Evolutionary conservation across 2,113 vertebrate species (phyloP).

Genomic region (Ivindomyrus marchei): DNA sequence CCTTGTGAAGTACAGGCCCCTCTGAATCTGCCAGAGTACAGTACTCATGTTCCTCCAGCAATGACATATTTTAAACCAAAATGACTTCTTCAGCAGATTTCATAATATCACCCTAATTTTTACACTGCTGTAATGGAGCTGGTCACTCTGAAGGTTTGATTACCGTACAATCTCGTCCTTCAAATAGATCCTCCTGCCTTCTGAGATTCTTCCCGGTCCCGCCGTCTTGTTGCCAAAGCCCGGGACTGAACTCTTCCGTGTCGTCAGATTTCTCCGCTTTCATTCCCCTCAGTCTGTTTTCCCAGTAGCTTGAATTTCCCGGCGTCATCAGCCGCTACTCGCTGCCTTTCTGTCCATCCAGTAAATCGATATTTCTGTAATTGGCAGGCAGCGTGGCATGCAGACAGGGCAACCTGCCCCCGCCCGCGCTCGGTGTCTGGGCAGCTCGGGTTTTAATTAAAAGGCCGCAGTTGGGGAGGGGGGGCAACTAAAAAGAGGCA

Average conservation of each 20-base stretch:
- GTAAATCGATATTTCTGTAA: conserved; percentile 50
- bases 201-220: neutral
- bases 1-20: neutral
- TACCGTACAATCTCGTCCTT: neutral
- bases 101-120: neutral
- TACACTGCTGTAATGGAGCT: neutral
- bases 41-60: neutral
- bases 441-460: conserved; percentile 58
- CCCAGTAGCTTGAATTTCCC: conserved; percentile 48
- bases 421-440: conserved; percentile 43
- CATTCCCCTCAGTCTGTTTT: conserved; percentile 32
- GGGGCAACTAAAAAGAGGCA: conserved; percentile 38
- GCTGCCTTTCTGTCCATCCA: conserved; percentile 45
- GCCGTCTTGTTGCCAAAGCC: too few species aligned
- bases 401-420: conserved; percentile 1
- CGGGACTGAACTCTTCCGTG: neutral
- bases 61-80: neutral
- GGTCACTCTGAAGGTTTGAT: neutral
- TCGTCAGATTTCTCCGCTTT: conserved; percentile 6
- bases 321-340: conserved; percentile 43
- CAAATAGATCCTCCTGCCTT: neutral
- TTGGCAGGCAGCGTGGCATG: conserved; percentile 19
- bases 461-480: conserved; percentile 34
- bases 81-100: neutral
- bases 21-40: neutral